Base-by-base conservation (phyloP, 2,888 invertebrate genomes). In the Bombylius discolor region DNA sequence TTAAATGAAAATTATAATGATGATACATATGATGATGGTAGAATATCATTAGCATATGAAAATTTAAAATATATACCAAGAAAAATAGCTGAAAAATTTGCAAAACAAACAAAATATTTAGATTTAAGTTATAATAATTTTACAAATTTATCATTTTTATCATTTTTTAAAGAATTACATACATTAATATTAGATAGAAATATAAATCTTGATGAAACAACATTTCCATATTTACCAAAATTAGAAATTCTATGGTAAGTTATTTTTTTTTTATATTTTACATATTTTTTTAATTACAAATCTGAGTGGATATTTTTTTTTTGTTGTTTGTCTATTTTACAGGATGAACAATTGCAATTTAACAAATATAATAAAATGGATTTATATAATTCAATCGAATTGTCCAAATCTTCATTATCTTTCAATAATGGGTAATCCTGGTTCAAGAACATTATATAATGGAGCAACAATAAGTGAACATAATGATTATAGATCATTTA, bases 161-260 rank as follows among this genome's bases (percentile, higher is more conserved):
- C 80, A 5, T 80, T 84, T 65, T 89, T 91, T 71, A 82, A 80
- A 57, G 78, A 81, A 57, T 70, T 92, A 56, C 83, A 84, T 11
- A 87, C 88, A 0, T 71, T 92, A 13, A 89, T 92, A 62, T 78
- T 89, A 62, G 93, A 93, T 70, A 83, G 85, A 63, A 93, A 93
- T 68, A 78, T 79, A 4, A 81, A 89, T 56, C 81, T 82, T 36
- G 82, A 86, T 48, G 79, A 81, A 53, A 83, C 84, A 44, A 74
- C 78, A 13, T 77, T 92, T 51, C 91, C 92, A 0, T 78, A 78
- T 47, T 71, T 89, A 69, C 84, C 85, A 0, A 81, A 81, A 63
- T 71, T 93, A 31, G 82, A 83, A 66, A 79, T 91, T 47, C 72
- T 93, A 33, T 93, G 92, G 88, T 81, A 66, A 74, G 67, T 58